Percentiles rank a stretch among this genome's conserved stretches.
phyloP scores from a whole-genome alignment of 2,113 vertebrate genomes.

The Megaceryle maxima region DNA sequence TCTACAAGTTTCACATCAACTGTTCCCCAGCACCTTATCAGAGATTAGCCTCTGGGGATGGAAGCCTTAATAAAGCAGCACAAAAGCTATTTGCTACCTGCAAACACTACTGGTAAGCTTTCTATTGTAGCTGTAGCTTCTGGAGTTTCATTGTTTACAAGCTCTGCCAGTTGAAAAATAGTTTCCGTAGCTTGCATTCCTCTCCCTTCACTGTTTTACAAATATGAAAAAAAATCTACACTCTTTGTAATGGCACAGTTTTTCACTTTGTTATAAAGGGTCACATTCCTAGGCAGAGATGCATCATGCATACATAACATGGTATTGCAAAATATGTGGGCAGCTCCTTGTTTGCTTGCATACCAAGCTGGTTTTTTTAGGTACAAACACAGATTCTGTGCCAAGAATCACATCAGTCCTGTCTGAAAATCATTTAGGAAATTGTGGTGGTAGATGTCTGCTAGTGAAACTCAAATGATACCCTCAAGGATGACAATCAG shows the following conservation, averaged over 20 bases:
- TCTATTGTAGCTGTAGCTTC: not conserved
- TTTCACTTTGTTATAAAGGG: not conserved
- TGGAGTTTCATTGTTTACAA: not conserved
- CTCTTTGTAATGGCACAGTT: not conserved
- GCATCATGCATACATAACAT: not conserved
- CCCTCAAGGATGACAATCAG: not conserved
- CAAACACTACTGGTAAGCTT: not conserved
- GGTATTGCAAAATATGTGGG: not conserved
- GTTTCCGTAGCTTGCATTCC: not conserved
- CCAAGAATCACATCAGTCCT: not conserved
- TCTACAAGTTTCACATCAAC: not conserved
- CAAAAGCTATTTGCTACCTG: not conserved
- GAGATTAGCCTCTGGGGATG: not conserved
- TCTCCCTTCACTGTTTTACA: not conserved
- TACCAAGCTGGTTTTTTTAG: not conserved
- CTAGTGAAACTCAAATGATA: not conserved
- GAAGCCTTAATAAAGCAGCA: not conserved
- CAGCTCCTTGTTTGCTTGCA: not conserved
- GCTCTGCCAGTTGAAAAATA: not conserved
- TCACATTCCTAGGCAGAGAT: not conserved
- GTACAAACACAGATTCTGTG: not conserved
- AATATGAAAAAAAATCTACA: not conserved
- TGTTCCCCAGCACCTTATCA: not conserved
- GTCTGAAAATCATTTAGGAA: conserved; percentile 12
- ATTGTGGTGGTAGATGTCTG: not conserved